Percentiles rank a stretch among this genome's conserved stretches.
phyloP scores from a whole-genome alignment of 2,888 invertebrate species.

The Perizoma affinitatum region DNA sequence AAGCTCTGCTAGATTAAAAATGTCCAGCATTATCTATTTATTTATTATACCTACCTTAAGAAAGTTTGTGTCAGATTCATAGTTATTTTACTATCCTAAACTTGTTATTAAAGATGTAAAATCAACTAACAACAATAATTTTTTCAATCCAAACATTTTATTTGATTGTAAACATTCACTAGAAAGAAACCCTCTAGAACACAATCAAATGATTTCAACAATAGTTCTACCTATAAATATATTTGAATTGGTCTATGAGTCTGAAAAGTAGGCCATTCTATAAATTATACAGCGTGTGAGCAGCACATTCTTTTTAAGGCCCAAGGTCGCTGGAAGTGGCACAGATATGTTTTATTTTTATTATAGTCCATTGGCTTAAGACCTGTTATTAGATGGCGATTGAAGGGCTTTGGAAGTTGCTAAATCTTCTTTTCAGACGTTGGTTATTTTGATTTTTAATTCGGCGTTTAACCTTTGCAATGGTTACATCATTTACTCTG shows the following conservation, averaged over 20 bases:
- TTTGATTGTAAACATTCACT: conserved; percentile 36
- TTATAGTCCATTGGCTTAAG: conserved; percentile 48
- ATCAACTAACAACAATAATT: conserved; percentile 28
- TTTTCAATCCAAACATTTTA: conserved; percentile 29
- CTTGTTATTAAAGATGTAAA: conserved; percentile 20
- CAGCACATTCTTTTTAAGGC: conserved; percentile 64
- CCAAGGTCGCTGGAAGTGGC: conserved; percentile 80
- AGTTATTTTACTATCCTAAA: conserved; percentile 8
- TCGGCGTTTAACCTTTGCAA: conserved; percentile 4
- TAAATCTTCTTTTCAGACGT: conserved; percentile 13
- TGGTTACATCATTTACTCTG: no score
- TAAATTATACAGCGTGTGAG: conserved; percentile 69
- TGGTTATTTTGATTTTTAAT: conserved; percentile 6
- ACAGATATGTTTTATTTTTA: conserved; percentile 67
- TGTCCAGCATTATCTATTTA: no score
- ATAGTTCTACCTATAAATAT: conserved; percentile 33
- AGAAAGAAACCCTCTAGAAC: conserved; percentile 27
- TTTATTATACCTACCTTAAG: background rate
- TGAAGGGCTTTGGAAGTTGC: conserved; percentile 47
- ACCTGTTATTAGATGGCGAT: conserved; percentile 41
- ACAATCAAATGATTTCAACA: conserved; percentile 35
- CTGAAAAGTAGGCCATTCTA: conserved; percentile 69
- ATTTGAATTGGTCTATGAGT: conserved; percentile 46
- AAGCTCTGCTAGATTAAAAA: no score
- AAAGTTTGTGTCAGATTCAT: background rate